A percentile compares a stretch with the other conserved stretches of the same genome.
Conservation (phyloP, 2,888 invertebrate species). For the Thysanoteuthis rhombus region DNA sequence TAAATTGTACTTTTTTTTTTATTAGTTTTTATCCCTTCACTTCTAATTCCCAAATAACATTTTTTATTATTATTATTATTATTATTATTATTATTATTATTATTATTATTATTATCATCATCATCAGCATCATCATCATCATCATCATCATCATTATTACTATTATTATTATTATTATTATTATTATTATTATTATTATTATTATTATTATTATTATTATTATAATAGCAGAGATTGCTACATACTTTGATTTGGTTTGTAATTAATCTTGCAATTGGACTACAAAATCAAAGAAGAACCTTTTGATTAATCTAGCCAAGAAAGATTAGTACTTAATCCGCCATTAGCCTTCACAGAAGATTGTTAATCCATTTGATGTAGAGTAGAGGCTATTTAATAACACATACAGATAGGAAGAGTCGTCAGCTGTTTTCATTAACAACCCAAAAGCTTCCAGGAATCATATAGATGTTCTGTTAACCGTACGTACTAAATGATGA, state of each 20-base stretch:
- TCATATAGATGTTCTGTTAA: not conserved
- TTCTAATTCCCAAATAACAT: no score
- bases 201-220: no score
- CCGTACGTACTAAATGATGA: not conserved
- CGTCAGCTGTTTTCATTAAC: slow-evolving; percentile 12
- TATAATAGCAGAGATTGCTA: no score
- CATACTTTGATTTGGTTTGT: not conserved
- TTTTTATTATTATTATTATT: no score
- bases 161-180: no score
- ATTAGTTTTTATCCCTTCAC: no score
- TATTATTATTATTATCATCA: no score
- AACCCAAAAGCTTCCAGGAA: not conserved
- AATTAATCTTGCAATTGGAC: not conserved
- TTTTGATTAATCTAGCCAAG: not conserved
- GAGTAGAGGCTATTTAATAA: not conserved
- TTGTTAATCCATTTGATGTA: not conserved
- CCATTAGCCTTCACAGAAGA: not conserved
- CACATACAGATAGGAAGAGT: not conserved
- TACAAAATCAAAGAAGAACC: not conserved
- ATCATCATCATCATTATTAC: no score
- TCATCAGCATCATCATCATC: no score
- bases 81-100: no score
- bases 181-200: no score
- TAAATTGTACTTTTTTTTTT: no score
- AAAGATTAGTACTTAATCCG: not conserved